Evolutionary conservation across 2,797 vertebrate species (phyloP).

Genomic region (Anguilla anguilla): DNA sequence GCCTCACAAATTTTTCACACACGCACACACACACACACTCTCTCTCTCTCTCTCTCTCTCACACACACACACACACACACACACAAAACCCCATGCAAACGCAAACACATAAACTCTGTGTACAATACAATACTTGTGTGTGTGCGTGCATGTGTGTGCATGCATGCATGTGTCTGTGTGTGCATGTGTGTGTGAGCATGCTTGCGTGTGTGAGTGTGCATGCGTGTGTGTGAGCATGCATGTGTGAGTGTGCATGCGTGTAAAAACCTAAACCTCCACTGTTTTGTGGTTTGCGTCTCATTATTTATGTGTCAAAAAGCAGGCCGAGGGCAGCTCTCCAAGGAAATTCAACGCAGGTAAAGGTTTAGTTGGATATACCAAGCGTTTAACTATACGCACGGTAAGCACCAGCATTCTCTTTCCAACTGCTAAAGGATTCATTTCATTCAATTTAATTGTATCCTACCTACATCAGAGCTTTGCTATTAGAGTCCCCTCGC

Average conservation of each 20-base stretch:
- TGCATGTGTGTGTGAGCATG: not conserved
- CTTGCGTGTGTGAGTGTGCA: not conserved
- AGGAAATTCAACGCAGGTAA: constrained; percentile 14
- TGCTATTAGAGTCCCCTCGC: not conserved
- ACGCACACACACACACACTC: constrained; percentile 4
- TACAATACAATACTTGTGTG: constrained; percentile 45
- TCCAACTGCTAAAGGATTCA: not conserved
- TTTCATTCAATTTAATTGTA: not conserved
- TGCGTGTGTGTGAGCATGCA: not conserved
- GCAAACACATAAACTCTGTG: constrained; percentile 41
- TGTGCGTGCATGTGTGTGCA: constrained; percentile 49
- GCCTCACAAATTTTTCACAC: constrained; percentile 58
- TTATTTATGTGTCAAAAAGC: constrained; percentile 19
- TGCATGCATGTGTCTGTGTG: not conserved
- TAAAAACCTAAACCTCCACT: not conserved
- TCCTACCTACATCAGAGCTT: not conserved
- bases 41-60: too few species aligned
- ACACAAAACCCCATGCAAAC: too few species aligned
- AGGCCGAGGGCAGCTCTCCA: not conserved
- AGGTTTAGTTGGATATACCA: not conserved
- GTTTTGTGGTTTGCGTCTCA: constrained; percentile 6
- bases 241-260: not conserved
- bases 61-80: too few species aligned
- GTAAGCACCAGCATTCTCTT: not conserved
- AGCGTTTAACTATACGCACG: not conserved